Conservation (phyloP, 2,113 vertebrate genomes). For the Donacobius atricapilla region DNA sequence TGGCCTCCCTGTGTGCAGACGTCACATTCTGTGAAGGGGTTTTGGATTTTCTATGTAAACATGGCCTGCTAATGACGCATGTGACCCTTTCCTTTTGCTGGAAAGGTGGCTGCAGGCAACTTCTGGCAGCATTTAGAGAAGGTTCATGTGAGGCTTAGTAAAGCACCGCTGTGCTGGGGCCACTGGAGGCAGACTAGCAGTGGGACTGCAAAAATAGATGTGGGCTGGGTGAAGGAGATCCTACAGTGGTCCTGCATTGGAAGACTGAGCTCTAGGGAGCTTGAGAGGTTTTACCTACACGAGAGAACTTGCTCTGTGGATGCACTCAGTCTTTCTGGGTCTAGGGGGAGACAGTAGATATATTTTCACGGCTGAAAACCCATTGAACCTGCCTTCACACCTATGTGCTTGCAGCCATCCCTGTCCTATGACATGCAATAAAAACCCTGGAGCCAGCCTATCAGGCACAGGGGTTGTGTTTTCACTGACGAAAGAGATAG, state of each 20-base stretch:
- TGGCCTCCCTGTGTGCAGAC: constrained; percentile 11
- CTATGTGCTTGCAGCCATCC: not conserved
- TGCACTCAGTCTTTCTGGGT: not conserved
- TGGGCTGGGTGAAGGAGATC: not conserved
- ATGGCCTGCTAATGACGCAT: not conserved
- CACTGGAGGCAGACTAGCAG: not conserved
- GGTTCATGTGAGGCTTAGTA: not conserved
- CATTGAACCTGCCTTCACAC: not conserved
- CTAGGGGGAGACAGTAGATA: not conserved
- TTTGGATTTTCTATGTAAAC: not conserved
- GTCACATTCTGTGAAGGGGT: constrained; percentile 46
- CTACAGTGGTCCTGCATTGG: not conserved
- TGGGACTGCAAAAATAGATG: not conserved
- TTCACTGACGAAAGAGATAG: not conserved
- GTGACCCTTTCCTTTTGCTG: constrained; percentile 26
- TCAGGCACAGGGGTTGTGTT: not conserved
- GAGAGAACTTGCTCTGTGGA: not conserved
- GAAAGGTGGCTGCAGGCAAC: not conserved
- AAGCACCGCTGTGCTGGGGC: not conserved
- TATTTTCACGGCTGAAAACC: not conserved
- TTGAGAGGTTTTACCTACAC: rapidly evolving
- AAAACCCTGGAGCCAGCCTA: not conserved
- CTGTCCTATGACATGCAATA: not conserved
- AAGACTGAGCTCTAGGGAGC: not conserved
- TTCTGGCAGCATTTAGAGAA: not conserved